These are phyloP conservation scores for pig (Sus scrofa) DNA, from an alignment of 2,113 vertebrate species.

Conservation along the genomic window DNA sequence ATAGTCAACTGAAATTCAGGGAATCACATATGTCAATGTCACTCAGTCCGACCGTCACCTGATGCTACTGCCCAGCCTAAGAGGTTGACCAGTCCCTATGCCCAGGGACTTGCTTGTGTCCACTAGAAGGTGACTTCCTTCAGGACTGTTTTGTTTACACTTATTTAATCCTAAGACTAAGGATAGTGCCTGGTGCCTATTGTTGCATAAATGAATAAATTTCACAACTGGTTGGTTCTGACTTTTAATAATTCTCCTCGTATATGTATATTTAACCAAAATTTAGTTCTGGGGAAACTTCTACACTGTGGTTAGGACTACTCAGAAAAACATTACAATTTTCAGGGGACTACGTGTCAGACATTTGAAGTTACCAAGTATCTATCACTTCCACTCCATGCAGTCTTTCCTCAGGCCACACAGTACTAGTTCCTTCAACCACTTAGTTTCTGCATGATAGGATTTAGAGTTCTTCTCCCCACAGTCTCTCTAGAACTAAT, in stretches of 20 bases:
- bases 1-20: too few species aligned
- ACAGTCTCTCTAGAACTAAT: not conserved
- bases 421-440: not conserved
- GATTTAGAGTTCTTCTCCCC: not conserved
- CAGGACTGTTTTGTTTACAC: fast-evolving
- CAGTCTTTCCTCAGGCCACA: not conserved
- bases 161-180: not conserved
- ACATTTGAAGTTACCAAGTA: too few species aligned
- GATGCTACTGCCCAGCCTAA: not conserved
- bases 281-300: not conserved
- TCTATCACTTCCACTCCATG: not conserved
- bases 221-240: not conserved
- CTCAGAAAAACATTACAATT: not conserved
- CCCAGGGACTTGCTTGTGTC: fast-evolving
- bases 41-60: not conserved
- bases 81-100: fast-evolving
- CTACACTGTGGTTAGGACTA: not conserved
- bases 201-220: not conserved
- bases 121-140: not conserved
- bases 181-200: fast-evolving
- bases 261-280: not conserved
- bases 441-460: fast-evolving
- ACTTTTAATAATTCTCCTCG: not conserved
- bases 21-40: too few species aligned
- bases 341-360: not conserved